Evolutionary conservation across 2,888 invertebrate genomes (phyloP), one percentile per base, ranked within the genome.

Genomic region (Melieria omissa): DNA sequence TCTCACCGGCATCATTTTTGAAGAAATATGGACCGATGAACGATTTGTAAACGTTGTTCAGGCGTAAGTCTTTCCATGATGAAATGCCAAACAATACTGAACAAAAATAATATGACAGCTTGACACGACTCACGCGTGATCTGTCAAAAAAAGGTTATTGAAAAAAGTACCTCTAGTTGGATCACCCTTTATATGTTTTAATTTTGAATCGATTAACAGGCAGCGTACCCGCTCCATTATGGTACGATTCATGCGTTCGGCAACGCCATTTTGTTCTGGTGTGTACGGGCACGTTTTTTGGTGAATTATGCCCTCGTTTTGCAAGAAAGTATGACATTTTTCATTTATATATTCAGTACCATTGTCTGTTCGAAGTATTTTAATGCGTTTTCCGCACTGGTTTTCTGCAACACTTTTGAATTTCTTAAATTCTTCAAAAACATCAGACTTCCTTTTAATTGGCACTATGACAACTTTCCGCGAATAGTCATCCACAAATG

Each of bases 401-500:
- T 74, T 77, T 66, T 77, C 76, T 5, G 66, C 74, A n/a, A 74
- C 52, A 5, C 52, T 70, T 69, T 78, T 78, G 52, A 78, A 79
- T 54, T 76, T 69, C 8, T 70, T 71, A 49, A 78, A 76, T 47
- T 75, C 67, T 5, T 70, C 61, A 60, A 63, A 65, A 5, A 60
- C 71, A n/a, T 71, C 61, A 2, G 41, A 55, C 57, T 78, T 78
- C 1, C 63, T 57, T 41, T 68, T 75, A 0, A 78, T 58, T 5
- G 76, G 73, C 1, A 64, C 8, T 16, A 76, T 69, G 65, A 78
- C 77, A 0, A 77, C 69, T 69, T 73, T 78, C 7, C 76, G 47
- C 5, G 73, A 73, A 42, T 61, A 77, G 73, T 85, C 84, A 78
- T 87, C 86, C 65, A 84, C 79, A 67, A 86, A 84, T 3, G 80